Percentiles rank a stretch among this genome's conserved stretches.
phyloP scores from a whole-genome alignment of 2,113 vertebrate species.

The Atractosteus spatula region DNA sequence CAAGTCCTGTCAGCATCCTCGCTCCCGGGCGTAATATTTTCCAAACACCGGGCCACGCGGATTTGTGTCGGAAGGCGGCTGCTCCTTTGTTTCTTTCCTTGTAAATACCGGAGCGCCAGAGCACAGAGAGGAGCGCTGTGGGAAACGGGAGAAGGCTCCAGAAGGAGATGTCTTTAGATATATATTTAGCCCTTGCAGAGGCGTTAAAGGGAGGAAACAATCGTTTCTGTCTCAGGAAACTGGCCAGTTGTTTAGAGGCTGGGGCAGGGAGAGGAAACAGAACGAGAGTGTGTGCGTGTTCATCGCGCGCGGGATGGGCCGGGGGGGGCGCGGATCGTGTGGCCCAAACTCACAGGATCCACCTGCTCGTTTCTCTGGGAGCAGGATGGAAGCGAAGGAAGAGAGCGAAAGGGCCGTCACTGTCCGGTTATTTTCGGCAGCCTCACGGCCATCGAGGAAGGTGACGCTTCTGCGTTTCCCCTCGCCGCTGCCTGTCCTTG shows the following conservation, averaged over 20 bases:
- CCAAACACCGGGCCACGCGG: constrained; percentile 19
- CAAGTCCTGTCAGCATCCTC: constrained; percentile 5
- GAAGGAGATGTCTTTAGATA: constrained; percentile 33
- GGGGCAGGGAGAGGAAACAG: no score
- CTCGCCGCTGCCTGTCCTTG: constrained; percentile 32
- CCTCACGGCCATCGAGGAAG: no score
- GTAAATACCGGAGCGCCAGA: constrained; percentile 39
- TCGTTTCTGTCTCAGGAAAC: constrained; percentile 60
- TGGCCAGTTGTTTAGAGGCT: neutral
- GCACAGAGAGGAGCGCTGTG: constrained; percentile 38
- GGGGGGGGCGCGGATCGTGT: neutral
- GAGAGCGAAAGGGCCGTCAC: no score
- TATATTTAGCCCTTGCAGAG: constrained; percentile 42
- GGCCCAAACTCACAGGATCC: constrained; percentile 34
- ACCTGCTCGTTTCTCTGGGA: constrained; percentile 43
- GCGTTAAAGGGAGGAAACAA: constrained; percentile 66
- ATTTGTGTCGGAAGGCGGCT: constrained; percentile 40
- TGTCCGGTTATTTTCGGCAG: no score
- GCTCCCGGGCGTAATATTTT: constrained; percentile 43
- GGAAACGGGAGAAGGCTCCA: constrained; percentile 1
- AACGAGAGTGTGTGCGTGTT: no score
- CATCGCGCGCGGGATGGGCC: no score
- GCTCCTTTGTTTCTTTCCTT: constrained; percentile 36
- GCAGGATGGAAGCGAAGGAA: constrained; percentile 24
- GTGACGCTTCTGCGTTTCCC: neutral